Evolutionary conservation across 1,140 invertebrate genomes (phyloP).

Genomic region (Listronotus oregonensis): DNA sequence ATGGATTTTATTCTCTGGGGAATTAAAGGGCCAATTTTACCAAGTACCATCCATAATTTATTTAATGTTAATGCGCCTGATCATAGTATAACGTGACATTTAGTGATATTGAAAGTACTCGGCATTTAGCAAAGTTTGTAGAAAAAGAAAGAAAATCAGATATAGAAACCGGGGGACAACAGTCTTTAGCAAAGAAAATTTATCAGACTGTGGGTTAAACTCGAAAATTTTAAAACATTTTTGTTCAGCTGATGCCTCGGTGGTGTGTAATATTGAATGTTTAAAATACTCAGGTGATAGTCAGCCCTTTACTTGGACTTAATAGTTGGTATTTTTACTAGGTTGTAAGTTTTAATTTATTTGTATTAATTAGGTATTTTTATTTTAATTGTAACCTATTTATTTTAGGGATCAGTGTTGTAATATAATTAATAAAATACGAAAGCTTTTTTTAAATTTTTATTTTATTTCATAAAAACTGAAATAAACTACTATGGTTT

Average conservation of each 20-base stretch:
- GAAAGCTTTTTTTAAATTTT: too few species aligned
- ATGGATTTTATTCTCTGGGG: slow-evolving; percentile 76
- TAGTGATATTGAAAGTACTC: slow-evolving; percentile 64
- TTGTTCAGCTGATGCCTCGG: slow-evolving; percentile 65
- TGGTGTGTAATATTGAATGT: slow-evolving; percentile 67
- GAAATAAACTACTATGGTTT: too few species aligned
- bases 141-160: slow-evolving; percentile 51
- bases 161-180: slow-evolving; percentile 53
- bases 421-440: too few species aligned
- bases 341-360: slow-evolving; percentile 6
- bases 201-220: slow-evolving; percentile 81
- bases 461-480: too few species aligned
- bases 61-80: slow-evolving; percentile 67
- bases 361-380: too few species aligned
- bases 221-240: slow-evolving; percentile 68
- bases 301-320: slow-evolving; percentile 69
- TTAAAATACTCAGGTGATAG: slow-evolving; percentile 70
- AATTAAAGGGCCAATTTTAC: slow-evolving; percentile 82
- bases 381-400: too few species aligned
- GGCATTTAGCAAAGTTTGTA: slow-evolving; percentile 63
- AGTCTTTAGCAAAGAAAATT: slow-evolving; percentile 79
- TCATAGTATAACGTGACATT: slow-evolving; percentile 69
- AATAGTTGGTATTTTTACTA: slow-evolving; percentile 28
- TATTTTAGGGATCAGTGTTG: too few species aligned
- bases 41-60: slow-evolving; percentile 74